These are phyloP conservation scores for Ceyx cyanopectus DNA, from an alignment of 2,113 vertebrate species.

Conservation along the genomic window DNA sequence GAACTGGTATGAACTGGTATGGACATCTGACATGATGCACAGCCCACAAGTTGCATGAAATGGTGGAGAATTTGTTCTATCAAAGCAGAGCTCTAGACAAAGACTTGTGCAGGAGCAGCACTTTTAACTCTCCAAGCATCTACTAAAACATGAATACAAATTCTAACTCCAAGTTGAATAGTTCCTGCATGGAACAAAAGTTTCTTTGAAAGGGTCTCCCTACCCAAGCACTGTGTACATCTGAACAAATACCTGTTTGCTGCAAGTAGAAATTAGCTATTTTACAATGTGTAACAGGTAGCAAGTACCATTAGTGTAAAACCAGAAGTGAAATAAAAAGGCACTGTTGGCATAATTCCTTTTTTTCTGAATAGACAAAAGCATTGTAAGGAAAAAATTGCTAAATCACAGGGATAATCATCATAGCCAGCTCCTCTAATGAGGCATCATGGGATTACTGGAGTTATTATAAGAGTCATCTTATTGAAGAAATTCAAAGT, in stretches of 20 bases:
- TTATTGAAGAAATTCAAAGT: constrained; percentile 67
- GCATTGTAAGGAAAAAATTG: constrained; percentile 62
- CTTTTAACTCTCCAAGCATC: background rate
- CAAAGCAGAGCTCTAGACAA: background rate
- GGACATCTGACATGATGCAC: background rate
- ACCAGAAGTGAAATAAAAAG: background rate
- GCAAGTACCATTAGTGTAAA: background rate
- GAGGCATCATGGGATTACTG: constrained; percentile 77
- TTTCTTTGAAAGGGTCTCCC: background rate
- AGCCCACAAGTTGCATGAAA: background rate
- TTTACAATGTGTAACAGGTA: constrained; percentile 5
- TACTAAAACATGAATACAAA: background rate
- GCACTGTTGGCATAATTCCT: background rate
- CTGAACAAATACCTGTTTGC: background rate
- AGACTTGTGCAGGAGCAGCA: background rate
- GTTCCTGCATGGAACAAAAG: background rate
- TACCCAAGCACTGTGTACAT: background rate
- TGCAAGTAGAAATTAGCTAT: background rate
- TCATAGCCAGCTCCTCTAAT: constrained; percentile 71
- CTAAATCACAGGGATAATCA: constrained; percentile 70
- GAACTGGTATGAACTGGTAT: background rate
- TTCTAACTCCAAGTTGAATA: background rate
- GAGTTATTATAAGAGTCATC: constrained; percentile 69
- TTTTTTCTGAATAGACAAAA: constrained; percentile 64
- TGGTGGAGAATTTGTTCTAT: background rate